Percentiles rank a stretch among this genome's conserved stretches.
These are phyloP conservation scores for Phyllopteryx taeniolatus DNA, from an alignment of 2,113 vertebrate genomes.

Conservation along the genomic window DNA sequence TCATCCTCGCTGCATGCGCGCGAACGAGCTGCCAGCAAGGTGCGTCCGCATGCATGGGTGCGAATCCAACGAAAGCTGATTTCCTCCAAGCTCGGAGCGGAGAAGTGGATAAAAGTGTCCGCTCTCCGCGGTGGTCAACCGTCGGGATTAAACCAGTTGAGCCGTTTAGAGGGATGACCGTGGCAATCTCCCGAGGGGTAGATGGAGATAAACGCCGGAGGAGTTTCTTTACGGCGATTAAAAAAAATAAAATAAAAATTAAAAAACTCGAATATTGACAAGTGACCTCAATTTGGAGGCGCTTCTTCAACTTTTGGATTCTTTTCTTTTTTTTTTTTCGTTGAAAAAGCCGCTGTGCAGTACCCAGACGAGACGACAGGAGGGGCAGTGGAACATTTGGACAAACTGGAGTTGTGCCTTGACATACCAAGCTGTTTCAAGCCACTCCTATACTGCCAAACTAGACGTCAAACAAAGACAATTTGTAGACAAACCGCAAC, in stretches of 20 bases:
- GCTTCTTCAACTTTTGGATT: constrained; percentile 41
- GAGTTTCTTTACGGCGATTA: background rate
- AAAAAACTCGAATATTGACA: background rate
- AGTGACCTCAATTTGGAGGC: background rate
- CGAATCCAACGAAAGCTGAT: constrained; percentile 37
- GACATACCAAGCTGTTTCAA: too few relatives aligned
- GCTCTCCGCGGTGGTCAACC: constrained; percentile 36
- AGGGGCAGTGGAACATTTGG: constrained; percentile 15
- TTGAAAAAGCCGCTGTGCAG: constrained; percentile 6
- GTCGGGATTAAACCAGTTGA: constrained; percentile 66
- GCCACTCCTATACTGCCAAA: too few relatives aligned
- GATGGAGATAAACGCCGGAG: constrained; percentile 28
- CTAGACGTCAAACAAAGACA: too few relatives aligned
- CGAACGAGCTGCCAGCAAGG: constrained; percentile 13
- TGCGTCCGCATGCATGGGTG: constrained; percentile 15
- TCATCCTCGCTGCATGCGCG: constrained; percentile 15
- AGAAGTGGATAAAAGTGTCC: background rate
- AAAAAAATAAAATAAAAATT: background rate
- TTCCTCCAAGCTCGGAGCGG: background rate
- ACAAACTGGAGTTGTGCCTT: too few relatives aligned
- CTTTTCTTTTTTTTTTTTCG: too few relatives aligned
- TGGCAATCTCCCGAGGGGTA: constrained; percentile 51
- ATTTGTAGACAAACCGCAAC: too few relatives aligned
- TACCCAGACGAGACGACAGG: background rate
- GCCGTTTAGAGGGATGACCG: constrained; percentile 71